Evolutionary conservation across 2,113 vertebrate genomes (phyloP), one percentile per base, ranked within the genome.

Genomic region (Gallinago media): DNA sequence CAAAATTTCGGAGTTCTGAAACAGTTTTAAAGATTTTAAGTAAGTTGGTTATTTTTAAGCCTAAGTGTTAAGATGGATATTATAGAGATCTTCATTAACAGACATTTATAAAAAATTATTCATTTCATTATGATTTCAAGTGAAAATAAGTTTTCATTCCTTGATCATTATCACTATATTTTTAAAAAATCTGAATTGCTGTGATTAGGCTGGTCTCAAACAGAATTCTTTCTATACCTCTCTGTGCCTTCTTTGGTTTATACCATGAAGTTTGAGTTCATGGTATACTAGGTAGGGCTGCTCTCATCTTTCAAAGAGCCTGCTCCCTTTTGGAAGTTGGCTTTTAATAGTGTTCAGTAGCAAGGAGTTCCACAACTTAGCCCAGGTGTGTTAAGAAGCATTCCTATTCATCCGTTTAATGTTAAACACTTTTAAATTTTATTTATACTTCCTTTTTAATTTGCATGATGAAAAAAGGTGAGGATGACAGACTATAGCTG

Each of bases 381-480:
- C 26, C 3, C 6, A 92, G 32, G n/a, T 83, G 46, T 70, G 36
- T 83, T 66, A 83, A 72, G 65, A 77, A 32, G 40, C 66, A 75
- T 88, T 86, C 36, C 78, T 12, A 70, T 92, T 91, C 47, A 92
- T 89, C 56, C 2, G 6, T 71, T 95, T 91, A 89, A 84, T 46
- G 21, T 71, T 96, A 87, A 87, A 63, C 61, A 82, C 89, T 54
- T 87, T 32, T 70, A 62, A 70, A 62, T 92, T 85, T 92, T 82
- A 62, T 89, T 94, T 79, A 5, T 82, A 40, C 63, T 94, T 89
- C 40, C 15, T 62, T 96, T 96, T 93, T 84, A 96, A 89, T 87
- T 92, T 87, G 15, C 8, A 2, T 44, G 91, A 94, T 92, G 84
- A 92, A 94, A 92, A 91, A 96, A 85, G 26, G 6, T 65, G 78